Conservation (phyloP, 2,113 vertebrate species). For the Salvelinus namaycush region DNA sequence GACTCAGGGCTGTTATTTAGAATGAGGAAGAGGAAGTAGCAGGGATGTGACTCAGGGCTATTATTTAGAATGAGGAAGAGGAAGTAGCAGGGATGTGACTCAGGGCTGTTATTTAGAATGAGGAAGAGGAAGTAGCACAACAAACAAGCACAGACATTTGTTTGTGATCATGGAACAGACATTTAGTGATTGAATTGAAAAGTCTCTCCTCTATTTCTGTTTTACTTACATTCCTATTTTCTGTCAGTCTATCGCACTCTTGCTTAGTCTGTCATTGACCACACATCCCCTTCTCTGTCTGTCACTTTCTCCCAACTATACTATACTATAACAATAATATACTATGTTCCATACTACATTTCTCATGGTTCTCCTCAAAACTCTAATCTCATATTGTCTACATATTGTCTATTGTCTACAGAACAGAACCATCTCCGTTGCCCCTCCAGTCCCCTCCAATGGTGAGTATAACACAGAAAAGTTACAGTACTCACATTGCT, state of each 20-base stretch:
- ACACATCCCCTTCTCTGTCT: background rate
- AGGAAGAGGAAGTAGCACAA: slow-evolving; percentile 51
- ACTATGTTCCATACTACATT: background rate
- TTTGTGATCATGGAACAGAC: background rate
- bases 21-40: slow-evolving; percentile 39
- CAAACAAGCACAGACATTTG: background rate
- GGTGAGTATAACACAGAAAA: slow-evolving; percentile 30
- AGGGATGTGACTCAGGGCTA: background rate
- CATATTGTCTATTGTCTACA: slow-evolving; percentile 1
- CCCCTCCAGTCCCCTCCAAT: slow-evolving; percentile 11
- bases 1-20: background rate
- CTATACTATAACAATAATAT: background rate
- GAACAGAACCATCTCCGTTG: slow-evolving; percentile 26
- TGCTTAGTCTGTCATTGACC: background rate
- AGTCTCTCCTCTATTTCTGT: background rate
- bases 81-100: background rate
- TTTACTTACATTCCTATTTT: background rate
- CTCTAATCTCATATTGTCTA: background rate
- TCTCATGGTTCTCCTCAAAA: background rate
- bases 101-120: background rate
- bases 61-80: slow-evolving; percentile 38
- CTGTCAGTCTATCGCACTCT: background rate
- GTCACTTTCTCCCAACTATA: background rate
- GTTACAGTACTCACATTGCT: too few species aligned
- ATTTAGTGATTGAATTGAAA: background rate